Percentiles rank a stretch among this genome's conserved stretches.
phyloP scores from a whole-genome alignment of 2,113 vertebrate species.

The Lepidothrix coronata region DNA sequence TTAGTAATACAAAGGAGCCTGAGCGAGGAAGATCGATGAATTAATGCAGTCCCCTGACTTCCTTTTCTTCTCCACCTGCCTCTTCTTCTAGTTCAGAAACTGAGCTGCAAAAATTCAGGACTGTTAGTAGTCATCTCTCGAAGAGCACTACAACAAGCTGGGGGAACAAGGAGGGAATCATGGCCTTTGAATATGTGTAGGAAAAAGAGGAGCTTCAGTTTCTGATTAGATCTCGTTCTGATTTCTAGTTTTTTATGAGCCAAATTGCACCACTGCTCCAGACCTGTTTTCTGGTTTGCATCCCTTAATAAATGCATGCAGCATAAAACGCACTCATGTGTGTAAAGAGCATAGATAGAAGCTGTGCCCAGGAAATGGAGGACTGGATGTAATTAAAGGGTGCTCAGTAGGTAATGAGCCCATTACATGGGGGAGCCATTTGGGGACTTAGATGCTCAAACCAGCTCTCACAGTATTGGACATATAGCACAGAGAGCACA shows the following conservation, averaged over 20 bases:
- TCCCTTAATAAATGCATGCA: not conserved
- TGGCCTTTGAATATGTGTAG: not conserved
- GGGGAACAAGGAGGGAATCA: not conserved
- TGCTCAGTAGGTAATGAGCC: constrained; percentile 2
- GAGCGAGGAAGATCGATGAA: constrained; percentile 49
- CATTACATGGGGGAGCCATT: not conserved
- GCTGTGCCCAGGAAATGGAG: not conserved
- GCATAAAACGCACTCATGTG: not conserved
- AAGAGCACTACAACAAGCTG: not conserved
- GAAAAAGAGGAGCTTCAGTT: not conserved
- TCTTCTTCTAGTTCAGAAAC: constrained; percentile 2
- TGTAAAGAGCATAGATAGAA: not conserved
- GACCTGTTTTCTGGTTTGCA: not conserved
- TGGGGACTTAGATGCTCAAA: not conserved
- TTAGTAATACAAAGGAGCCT: constrained; percentile 64
- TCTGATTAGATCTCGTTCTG: not conserved
- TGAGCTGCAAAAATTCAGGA: not conserved
- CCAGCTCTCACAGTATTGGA: not conserved
- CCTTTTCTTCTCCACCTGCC: constrained; percentile 17
- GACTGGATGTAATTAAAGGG: constrained; percentile 11
- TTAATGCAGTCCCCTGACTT: constrained; percentile 40
- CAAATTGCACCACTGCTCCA: not conserved
- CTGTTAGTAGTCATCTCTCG: not conserved
- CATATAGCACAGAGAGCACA: not conserved
- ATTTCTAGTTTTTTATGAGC: not conserved